Evolutionary conservation across 2,888 invertebrate genomes (phyloP).

Genomic region (Calameuta filiformis): DNA sequence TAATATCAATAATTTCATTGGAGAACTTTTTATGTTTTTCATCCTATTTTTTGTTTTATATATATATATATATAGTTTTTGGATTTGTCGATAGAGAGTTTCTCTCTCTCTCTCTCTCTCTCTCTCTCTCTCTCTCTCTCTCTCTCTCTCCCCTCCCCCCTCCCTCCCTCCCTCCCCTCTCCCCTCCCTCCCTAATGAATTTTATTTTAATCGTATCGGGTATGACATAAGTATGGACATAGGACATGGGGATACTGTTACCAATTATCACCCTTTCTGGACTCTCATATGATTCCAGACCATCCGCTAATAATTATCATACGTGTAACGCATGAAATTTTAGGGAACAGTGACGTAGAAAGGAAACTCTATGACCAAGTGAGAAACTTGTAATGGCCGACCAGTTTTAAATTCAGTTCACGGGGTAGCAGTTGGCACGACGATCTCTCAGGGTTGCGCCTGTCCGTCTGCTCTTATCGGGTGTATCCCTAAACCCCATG

Average conservation of each 20-base stretch:
- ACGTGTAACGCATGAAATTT: neutral
- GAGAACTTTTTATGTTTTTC: too few relatives aligned
- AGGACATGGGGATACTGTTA: too few relatives aligned
- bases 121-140: neutral
- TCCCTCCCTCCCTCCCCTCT: too few relatives aligned
- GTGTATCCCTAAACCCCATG: too few relatives aligned
- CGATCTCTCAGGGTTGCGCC: slow-evolving; percentile 48
- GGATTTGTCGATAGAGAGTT: too few relatives aligned
- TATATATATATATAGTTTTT: neutral
- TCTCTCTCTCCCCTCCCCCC: neutral
- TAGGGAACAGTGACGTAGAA: neutral
- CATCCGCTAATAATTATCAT: neutral
- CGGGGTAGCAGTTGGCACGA: slow-evolving; percentile 50
- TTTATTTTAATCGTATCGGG: too few relatives aligned
- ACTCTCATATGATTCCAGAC: too few relatives aligned
- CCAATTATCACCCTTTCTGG: too few relatives aligned
- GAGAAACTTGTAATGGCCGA: slow-evolving; percentile 43
- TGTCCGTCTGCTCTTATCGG: too few relatives aligned
- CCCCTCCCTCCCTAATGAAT: neutral
- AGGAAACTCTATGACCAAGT: slow-evolving; percentile 29
- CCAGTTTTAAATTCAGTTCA: slow-evolving; percentile 53
- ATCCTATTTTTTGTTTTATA: neutral
- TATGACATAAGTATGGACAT: too few relatives aligned
- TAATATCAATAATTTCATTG: too few relatives aligned
- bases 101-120: too few relatives aligned